Evolutionary conservation across 2,888 invertebrate genomes (phyloP), one percentile per base, ranked within the genome.

Genomic region (Cancer borealis): DNA sequence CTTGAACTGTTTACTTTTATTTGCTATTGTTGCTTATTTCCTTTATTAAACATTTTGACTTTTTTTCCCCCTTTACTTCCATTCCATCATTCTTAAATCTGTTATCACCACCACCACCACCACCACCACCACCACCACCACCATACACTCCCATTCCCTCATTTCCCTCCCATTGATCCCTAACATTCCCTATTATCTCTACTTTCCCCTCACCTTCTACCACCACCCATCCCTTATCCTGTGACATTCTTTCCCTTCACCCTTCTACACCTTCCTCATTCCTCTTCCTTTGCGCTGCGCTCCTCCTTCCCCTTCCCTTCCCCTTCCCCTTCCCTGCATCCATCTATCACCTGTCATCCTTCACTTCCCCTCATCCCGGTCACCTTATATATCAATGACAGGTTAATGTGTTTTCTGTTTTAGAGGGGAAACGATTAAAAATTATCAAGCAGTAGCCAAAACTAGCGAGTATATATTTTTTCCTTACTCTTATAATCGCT

Each of bases 81-180:
- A 66, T 66, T 66, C 17, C n/a, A n/a, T 66, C n/a, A 66, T 66
- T 66, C n/a, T 66, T 54, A 17, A 54, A 54, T 12, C 66, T 5
- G 66, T 66, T 8, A 66, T n/a, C 66, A 66, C n/a, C 66, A 4
- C 66, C n/a, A 66, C n/a, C n/a, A 66, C n/a, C 66, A 66, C 66
- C 66, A 66, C 66, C 66, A 21, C n/a, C n/a, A 66, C 66, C 66
- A 66, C n/a, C 66, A 66, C 66, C 66, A n/a, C n/a, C n/a, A n/a
- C n/a, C 21, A 66, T 54, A 17, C 66, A 14, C 8, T 17, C 1
- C 30, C 46, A 46, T 39, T 88, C 39, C 88, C 88, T 26, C 30
- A 45, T 26, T 4, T 30, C 8, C 5, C 88, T 17, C 88, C 39
- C 88, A 45, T 88, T 66, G n/a, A 66, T 66, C 66, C 66, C n/a